Conservation (phyloP, 2,888 invertebrate genomes). For the Apotomis capreana region DNA sequence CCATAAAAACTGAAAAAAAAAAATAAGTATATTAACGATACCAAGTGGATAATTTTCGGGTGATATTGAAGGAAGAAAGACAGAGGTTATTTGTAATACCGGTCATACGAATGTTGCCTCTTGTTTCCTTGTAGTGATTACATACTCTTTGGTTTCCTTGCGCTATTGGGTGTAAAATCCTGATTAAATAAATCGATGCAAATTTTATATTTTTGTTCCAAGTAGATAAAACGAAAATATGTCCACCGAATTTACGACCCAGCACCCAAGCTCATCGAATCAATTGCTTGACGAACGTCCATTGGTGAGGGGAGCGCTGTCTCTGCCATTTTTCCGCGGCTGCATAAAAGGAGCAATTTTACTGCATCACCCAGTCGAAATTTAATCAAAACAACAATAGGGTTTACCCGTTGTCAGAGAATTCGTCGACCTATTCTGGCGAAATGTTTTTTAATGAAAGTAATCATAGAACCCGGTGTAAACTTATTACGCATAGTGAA, state of each 20-base stretch:
- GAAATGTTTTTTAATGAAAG: not conserved
- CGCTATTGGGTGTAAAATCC: too few species aligned
- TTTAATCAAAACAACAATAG: constrained; percentile 81
- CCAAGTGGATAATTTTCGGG: not conserved
- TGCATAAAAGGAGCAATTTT: constrained; percentile 69
- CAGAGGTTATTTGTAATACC: too few species aligned
- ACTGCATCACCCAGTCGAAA: constrained; percentile 70
- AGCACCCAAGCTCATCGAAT: constrained; percentile 20
- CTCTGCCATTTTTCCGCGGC: constrained; percentile 56
- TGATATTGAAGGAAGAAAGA: too few species aligned
- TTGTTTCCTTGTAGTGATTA: too few species aligned
- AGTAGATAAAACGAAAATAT: not conserved
- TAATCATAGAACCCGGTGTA: too few species aligned
- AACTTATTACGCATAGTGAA: too few species aligned
- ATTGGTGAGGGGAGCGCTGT: constrained; percentile 41
- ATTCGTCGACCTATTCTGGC: constrained; percentile 55
- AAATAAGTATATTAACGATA: too few species aligned
- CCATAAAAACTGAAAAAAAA: too few species aligned
- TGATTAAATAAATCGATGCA: too few species aligned
- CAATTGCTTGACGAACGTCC: constrained; percentile 31
- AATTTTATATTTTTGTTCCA: not conserved
- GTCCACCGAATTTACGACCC: constrained; percentile 16
- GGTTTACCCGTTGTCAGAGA: constrained; percentile 59
- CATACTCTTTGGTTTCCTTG: too few species aligned
- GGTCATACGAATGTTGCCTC: too few species aligned